A percentile compares a stretch with the other conserved stretches of the same genome.
These are phyloP conservation scores for Gymnosoma rotundatum DNA, from an alignment of 2,888 invertebrate genomes.

Conservation along the genomic window DNA sequence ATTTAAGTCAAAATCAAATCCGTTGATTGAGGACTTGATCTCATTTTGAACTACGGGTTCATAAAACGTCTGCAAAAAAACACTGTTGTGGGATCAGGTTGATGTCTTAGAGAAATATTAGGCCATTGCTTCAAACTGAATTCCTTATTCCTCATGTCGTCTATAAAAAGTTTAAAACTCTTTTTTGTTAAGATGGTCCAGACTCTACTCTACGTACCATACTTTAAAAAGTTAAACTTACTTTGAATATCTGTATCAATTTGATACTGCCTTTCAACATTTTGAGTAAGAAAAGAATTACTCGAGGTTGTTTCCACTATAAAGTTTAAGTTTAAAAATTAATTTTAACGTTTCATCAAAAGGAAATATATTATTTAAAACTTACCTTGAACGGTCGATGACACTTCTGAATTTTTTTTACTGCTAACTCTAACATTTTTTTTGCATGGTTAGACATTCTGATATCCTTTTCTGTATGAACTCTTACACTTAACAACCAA, in stretches of 20 bases:
- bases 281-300: slow-evolving; percentile 41
- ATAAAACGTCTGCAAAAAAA: slow-evolving; percentile 48
- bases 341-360: slow-evolving; percentile 43
- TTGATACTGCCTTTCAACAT: slow-evolving; percentile 42
- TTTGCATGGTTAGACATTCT: too few relatives aligned
- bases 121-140: slow-evolving; percentile 38
- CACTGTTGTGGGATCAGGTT: slow-evolving; percentile 40
- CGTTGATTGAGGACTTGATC: slow-evolving; percentile 43
- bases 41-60: slow-evolving; percentile 44
- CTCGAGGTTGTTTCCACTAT: slow-evolving; percentile 37
- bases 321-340: slow-evolving; percentile 39
- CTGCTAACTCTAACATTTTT: too few relatives aligned
- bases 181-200: slow-evolving; percentile 49
- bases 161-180: slow-evolving; percentile 42
- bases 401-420: slow-evolving; percentile 36
- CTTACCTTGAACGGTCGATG: slow-evolving; percentile 32
- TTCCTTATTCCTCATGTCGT: slow-evolving; percentile 35
- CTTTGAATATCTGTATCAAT: slow-evolving; percentile 44
- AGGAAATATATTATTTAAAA: slow-evolving; percentile 40
- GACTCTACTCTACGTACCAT: slow-evolving; percentile 44
- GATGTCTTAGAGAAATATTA: slow-evolving; percentile 46
- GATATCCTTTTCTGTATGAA: too few relatives aligned
- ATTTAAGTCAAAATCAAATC: slow-evolving; percentile 39
- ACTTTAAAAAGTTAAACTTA: slow-evolving; percentile 48
- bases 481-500: too few relatives aligned